Evolutionary conservation across 2,113 vertebrate genomes (phyloP).

Genomic region (Psettodes erumei): DNA sequence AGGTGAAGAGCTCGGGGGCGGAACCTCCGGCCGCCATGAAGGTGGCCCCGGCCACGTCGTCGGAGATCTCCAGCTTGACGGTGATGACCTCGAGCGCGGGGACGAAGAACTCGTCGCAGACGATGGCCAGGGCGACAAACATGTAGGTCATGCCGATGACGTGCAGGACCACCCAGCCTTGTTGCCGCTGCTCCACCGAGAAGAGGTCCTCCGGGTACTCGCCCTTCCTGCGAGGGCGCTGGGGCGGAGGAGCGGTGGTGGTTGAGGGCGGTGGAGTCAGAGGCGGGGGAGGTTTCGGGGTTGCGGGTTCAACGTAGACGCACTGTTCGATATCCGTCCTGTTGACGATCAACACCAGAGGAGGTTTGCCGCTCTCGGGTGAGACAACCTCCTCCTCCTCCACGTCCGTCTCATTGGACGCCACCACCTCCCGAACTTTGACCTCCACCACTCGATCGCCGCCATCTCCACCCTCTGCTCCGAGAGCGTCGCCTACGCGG

Average conservation of each 20-base stretch:
- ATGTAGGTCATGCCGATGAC: conserved; percentile 91
- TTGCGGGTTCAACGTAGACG: conserved; percentile 82
- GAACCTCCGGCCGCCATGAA: conserved; percentile 97
- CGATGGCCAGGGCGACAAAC: conserved; percentile 92
- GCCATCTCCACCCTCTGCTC: neutral
- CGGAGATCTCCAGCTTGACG: conserved; percentile 88
- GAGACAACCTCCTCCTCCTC: conserved; percentile 2
- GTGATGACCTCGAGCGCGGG: conserved; percentile 91
- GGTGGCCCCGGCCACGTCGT: conserved; percentile 94
- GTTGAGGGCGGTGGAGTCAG: conserved; percentile 21
- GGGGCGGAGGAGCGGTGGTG: conserved; percentile 21
- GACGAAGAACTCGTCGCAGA: conserved; percentile 95
- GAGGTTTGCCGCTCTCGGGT: conserved; percentile 25
- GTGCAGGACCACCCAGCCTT: conserved; percentile 90
- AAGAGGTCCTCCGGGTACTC: conserved; percentile 91
- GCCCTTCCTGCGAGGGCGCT: conserved; percentile 75
- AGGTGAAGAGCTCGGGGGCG: conserved; percentile 95
- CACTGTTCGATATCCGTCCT: conserved; percentile 84
- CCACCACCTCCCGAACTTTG: conserved; percentile 40
- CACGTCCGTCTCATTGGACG: conserved; percentile 48
- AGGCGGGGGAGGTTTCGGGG: conserved; percentile 43
- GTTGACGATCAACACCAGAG: conserved; percentile 58
- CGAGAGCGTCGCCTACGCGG: neutral
- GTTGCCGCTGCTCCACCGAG: conserved; percentile 86
- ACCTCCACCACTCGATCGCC: conserved; percentile 51